Base-by-base conservation (phyloP, 2,797 vertebrate genomes). In the Oreochromis grahami region DNA sequence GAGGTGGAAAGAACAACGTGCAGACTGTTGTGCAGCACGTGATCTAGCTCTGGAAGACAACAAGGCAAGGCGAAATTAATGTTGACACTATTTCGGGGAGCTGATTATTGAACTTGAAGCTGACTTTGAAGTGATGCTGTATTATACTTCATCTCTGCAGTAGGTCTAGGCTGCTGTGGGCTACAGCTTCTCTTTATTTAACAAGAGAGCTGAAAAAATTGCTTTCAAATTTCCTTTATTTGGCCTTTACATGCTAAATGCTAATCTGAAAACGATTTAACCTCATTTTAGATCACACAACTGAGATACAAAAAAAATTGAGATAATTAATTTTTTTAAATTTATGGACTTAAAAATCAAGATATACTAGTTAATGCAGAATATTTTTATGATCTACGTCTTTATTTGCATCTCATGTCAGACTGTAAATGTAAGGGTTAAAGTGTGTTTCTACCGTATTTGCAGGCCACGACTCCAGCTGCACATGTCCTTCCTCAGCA, bases 401-500 rank as follows among this genome's bases (percentile, higher is more conserved):
- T 72, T 48, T 48, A 48, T 48, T 72, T 72, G 9, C 24, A 48
- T 72, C 24, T 48, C 41, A 29, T 26, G 3, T 70, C 65, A 45
- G 65, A 11, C 41, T 70, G 41, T 17, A 45, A 70, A 45, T 45
- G 0, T 72, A 48, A 11, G 6, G 17, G 43, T 32, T 50, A 32
- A 19, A 1, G 43, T 80, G 76, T 19, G 58, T 14, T 29, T 32
- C 8, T 79, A 97, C 97, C 97, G 94, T 93, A 97, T 97, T 84
- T 97, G 96, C 78, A 97, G 90, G 70, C 97, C 97, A 0, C 96
- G 92, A 84, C 92, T 97, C 92, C 96, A 97, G 94, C 94, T 96
- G 93, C 97, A 97, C 58, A 93, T 87, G 84, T 97, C 96, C 81
- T 96, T 97, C 56, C 97, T 94, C 74, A 97, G 94, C 86, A 98